Percentiles rank a stretch among this genome's conserved stretches.
Evolutionary conservation across 2,888 invertebrate species (phyloP).

Genomic region (Drosophila melanosoma): DNA sequence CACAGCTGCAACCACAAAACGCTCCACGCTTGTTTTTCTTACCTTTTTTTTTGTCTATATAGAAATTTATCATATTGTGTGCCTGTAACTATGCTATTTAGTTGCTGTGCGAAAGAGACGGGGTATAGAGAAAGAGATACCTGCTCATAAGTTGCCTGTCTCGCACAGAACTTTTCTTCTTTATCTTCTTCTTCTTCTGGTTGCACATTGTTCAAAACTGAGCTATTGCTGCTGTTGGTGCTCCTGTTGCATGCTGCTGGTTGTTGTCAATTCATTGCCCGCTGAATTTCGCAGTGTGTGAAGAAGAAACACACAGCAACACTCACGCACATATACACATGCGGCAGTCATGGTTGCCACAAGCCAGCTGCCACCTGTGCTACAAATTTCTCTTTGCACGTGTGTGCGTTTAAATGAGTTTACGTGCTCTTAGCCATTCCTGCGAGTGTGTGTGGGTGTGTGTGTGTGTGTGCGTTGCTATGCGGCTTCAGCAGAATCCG

Average conservation of each 20-base stretch:
- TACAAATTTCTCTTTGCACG: conserved; percentile 11
- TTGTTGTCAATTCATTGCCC: conserved; percentile 48
- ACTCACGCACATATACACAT: conserved; percentile 6
- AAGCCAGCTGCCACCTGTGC: conserved; percentile 14
- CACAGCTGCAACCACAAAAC: conserved; percentile 41
- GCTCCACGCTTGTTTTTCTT: conserved; percentile 35
- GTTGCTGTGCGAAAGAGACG: conserved; percentile 45
- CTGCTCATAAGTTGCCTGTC: conserved; percentile 48
- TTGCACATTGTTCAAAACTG: conserved; percentile 36
- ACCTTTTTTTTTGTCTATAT: conserved; percentile 29
- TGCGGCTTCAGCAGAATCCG: conserved; percentile 38
- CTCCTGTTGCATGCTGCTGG: conserved; percentile 15
- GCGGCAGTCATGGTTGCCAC: conserved; percentile 45
- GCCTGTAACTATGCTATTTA: conserved; percentile 73
- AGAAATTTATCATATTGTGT: conserved; percentile 67
- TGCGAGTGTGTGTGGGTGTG: not conserved
- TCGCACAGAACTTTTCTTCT: conserved; percentile 33
- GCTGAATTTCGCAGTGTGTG: conserved; percentile 38
- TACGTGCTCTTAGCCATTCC: conserved; percentile 39
- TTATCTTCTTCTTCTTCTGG: conserved; percentile 24
- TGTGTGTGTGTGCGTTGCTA: conserved; percentile 36
- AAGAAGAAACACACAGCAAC: conserved; percentile 44
- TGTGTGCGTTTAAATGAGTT: conserved; percentile 60
- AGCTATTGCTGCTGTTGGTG: conserved; percentile 29
- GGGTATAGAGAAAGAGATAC: not conserved